phyloP scores from a whole-genome alignment of 2,888 invertebrate genomes.

The Patella ulyssiponensis region DNA sequence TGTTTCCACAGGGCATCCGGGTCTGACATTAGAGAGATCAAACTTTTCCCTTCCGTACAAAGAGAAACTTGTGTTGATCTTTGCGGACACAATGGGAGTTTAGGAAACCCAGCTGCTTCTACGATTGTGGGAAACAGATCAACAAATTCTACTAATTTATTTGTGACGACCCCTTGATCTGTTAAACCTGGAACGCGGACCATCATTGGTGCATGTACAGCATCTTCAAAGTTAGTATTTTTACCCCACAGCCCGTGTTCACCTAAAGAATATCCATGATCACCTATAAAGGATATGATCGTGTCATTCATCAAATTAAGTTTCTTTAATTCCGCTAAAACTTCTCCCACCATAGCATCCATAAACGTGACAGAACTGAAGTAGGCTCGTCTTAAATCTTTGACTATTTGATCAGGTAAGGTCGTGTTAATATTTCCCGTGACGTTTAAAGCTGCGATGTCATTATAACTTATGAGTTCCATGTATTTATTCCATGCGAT shows the following conservation, averaged over 20 bases:
- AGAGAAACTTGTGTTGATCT: constrained; percentile 23
- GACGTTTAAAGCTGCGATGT: constrained; percentile 26
- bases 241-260: constrained; percentile 48
- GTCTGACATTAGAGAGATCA: constrained; percentile 33
- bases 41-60: constrained; percentile 41
- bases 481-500: constrained; percentile 17
- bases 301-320: constrained; percentile 39
- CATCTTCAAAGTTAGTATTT: constrained; percentile 52
- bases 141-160: too few species aligned
- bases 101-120: too few species aligned
- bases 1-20: constrained; percentile 22
- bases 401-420: constrained; percentile 29
- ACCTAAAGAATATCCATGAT: constrained; percentile 48
- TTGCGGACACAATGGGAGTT: constrained; percentile 22
- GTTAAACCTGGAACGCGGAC: constrained; percentile 43
- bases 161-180: constrained; percentile 4
- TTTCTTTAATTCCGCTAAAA: constrained; percentile 39
- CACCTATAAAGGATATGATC: constrained; percentile 43
- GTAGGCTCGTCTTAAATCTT: constrained; percentile 21
- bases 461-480: constrained; percentile 23
- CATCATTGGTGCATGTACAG: constrained; percentile 55
- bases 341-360: constrained; percentile 42
- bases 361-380: constrained; percentile 33
- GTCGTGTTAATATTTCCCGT: constrained; percentile 29
- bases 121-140: too few species aligned